Evolutionary conservation across 2,888 invertebrate genomes (phyloP), one percentile per base, ranked within the genome.

Genomic region (Tinea pellionella): DNA sequence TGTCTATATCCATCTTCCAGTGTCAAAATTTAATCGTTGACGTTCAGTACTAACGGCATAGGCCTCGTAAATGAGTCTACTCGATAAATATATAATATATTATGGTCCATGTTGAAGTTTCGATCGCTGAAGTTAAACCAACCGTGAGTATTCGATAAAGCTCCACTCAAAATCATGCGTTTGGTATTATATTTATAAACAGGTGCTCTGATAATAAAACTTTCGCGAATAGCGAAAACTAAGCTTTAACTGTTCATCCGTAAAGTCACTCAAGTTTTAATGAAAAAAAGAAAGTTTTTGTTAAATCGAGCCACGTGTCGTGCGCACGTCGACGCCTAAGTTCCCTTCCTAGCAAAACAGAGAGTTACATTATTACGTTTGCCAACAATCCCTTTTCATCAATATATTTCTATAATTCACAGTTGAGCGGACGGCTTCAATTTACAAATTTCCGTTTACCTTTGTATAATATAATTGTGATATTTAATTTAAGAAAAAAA

Each of bases 231-330:
- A 47, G 15, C 15, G 1, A 1, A 47, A 47, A 47, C n/a, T 15
- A 8, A 15, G 9, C 47, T 47, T 47, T 47, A 47, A 47, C 15
- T 47, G n/a, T 47, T 47, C 47, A 47, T 47, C 8, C 47, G 47
- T 47, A 9, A 47, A 47, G 15, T 47, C 47, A 16, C 15, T 15
- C 13, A 15, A 15, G 15, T 8, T 47, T 47, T 47, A 47, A 47
- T 66, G 64, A 65, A 65, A 64, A 63, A 60, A 56, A 58, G 61
- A 62, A 64, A 62, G 61, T 62, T 65, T 68, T 65, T 63, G 65
- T 66, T 70, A 71, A 71, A 70, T 65, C 66, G 64, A 13, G 68
- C 37, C 71, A 68, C 72, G 69, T 63, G 70, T 2, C 65, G 1
- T 13, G 32, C 51, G 55, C 32, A 47, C 53, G 61, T 53, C 47